Evolutionary conservation across 2,797 vertebrate species (phyloP).

Genomic region (Sebastes itinus): DNA sequence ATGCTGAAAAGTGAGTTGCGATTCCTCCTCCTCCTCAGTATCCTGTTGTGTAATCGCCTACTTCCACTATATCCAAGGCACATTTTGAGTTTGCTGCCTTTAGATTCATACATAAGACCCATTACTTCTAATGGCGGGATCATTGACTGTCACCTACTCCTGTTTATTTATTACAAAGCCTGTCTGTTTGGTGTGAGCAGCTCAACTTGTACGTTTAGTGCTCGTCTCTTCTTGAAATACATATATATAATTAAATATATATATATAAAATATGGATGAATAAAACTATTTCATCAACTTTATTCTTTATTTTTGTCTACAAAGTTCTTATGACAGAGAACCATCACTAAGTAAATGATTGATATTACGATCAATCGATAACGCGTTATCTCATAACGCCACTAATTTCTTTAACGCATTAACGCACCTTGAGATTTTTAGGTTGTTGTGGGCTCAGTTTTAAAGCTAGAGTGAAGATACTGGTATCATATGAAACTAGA

Average conservation of each 20-base stretch:
- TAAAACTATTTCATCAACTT: slow-evolving; percentile 17
- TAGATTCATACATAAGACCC: not conserved
- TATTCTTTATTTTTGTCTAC: slow-evolving; percentile 2
- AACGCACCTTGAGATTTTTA: too few species aligned
- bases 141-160: not conserved
- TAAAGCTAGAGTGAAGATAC: too few species aligned
- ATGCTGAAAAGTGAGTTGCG: not conserved
- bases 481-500: too few species aligned
- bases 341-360: not conserved
- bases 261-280: slow-evolving; percentile 2
- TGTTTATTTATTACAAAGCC: slow-evolving; percentile 40
- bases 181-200: not conserved
- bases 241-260: too few species aligned
- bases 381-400: too few species aligned
- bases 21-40: not conserved
- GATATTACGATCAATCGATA: not conserved
- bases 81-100: not conserved
- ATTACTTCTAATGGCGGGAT: not conserved
- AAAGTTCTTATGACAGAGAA: not conserved
- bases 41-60: not conserved
- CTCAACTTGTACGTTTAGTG: not conserved
- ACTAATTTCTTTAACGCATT: too few species aligned
- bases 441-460: too few species aligned
- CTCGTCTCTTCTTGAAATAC: not conserved
- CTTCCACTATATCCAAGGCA: not conserved